phyloP scores from a whole-genome alignment of 2,113 vertebrate species.

The Anhinga rufa region DNA sequence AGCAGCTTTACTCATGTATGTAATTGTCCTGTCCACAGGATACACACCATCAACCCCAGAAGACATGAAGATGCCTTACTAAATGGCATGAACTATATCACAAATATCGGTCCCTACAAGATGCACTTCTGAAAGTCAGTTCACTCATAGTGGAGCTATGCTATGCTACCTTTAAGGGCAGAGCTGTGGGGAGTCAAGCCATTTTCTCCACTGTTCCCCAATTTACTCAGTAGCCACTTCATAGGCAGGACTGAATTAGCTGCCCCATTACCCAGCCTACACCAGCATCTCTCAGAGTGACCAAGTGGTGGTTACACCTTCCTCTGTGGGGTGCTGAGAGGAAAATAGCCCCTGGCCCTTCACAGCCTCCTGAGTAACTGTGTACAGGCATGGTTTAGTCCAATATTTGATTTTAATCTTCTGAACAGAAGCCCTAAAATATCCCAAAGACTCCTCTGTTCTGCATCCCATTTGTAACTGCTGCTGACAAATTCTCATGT shows the following conservation, averaged over 20 bases:
- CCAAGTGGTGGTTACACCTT: background rate
- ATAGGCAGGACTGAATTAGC: background rate
- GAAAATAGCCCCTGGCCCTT: background rate
- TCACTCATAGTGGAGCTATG: background rate
- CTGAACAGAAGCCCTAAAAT: conserved; percentile 16
- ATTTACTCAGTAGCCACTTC: background rate
- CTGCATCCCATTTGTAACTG: background rate
- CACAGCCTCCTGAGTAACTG: background rate
- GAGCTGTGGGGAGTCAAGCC: background rate
- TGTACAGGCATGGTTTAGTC: background rate
- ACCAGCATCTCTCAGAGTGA: background rate
- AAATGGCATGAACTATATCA: background rate
- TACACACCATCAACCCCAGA: background rate
- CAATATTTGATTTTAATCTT: conserved; percentile 2
- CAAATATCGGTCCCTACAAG: background rate
- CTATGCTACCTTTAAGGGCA: background rate
- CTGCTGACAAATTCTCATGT: conserved; percentile 38
- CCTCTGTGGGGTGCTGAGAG: background rate
- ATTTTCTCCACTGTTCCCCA: background rate
- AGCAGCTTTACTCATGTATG: background rate
- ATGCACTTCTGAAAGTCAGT: background rate
- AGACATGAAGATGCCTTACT: background rate
- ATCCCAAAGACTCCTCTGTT: conserved; percentile 4
- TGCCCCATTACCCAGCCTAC: background rate
- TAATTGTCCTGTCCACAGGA: background rate